Percentiles rank a stretch among this genome's conserved stretches.
These are phyloP conservation scores for Gouania willdenowi DNA, from an alignment of 2,797 vertebrate genomes.

Conservation along the genomic window DNA sequence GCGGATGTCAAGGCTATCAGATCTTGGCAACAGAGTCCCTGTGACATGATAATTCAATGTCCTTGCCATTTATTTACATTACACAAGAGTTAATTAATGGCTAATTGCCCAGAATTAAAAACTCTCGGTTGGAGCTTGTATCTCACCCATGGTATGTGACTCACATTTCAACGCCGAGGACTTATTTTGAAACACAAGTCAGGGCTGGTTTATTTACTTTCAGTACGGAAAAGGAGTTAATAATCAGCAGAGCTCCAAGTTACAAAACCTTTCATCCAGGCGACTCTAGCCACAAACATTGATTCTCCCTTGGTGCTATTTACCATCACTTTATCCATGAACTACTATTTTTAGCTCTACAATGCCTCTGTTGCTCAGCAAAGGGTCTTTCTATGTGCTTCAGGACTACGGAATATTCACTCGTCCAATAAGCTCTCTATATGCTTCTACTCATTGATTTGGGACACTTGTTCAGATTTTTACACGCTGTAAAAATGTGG, in stretches of 20 bases:
- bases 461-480: slow-evolving; percentile 2
- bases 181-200: not conserved
- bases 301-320: slow-evolving; percentile 56
- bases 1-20: slow-evolving; percentile 5
- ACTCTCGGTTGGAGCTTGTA: not conserved
- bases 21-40: not conserved
- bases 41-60: not conserved
- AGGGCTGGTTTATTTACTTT: slow-evolving; percentile 9
- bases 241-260: slow-evolving; percentile 29
- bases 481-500: too few relatives aligned
- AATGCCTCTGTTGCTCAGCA: slow-evolving; percentile 37
- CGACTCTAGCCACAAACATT: slow-evolving; percentile 43
- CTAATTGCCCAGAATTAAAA: slow-evolving; percentile 8
- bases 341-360: slow-evolving; percentile 68
- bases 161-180: not conserved
- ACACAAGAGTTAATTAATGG: not conserved
- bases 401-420: too few relatives aligned
- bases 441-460: not conserved
- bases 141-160: slow-evolving; percentile 1
- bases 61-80: not conserved
- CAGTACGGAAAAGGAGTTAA: slow-evolving; percentile 35
- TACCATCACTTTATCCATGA: slow-evolving; percentile 46
- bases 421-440: slow-evolving; percentile 1
- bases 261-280: slow-evolving; percentile 42
- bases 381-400: slow-evolving; percentile 41